Evolutionary conservation across 1,140 invertebrate species (phyloP).

Genomic region (Drosophila pectinifera): DNA sequence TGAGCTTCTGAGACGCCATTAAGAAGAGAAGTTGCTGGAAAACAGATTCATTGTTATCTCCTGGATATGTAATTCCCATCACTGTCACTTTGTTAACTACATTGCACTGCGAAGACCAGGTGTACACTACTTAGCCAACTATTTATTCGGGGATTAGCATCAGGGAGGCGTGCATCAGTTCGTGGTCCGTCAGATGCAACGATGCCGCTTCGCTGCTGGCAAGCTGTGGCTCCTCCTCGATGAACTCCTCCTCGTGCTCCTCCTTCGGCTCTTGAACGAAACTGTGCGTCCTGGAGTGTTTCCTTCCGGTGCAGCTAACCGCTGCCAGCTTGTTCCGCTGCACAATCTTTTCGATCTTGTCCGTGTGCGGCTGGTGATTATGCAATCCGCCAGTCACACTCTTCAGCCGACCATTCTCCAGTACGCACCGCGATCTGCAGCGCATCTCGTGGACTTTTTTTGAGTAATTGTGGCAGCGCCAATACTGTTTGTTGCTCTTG

Average conservation of each 20-base stretch:
- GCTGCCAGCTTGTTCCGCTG: constrained; percentile 71
- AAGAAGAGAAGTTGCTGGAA: not conserved
- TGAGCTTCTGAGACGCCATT: not conserved
- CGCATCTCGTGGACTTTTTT: constrained; percentile 76
- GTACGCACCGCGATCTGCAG: constrained; percentile 81
- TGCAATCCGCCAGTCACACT: constrained; percentile 75
- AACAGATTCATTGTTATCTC: not conserved
- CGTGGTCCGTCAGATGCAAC: constrained; percentile 64
- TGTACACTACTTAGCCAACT: constrained; percentile 6
- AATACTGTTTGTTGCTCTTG: constrained; percentile 81
- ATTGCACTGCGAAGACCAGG: constrained; percentile 56
- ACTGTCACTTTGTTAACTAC: constrained; percentile 49
- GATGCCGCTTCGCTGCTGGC: constrained; percentile 37
- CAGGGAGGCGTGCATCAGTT: constrained; percentile 64
- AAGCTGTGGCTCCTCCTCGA: constrained; percentile 28
- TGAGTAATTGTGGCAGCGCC: constrained; percentile 84
- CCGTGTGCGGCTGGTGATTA: constrained; percentile 84
- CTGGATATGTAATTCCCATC: constrained; percentile 8
- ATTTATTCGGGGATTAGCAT: constrained; percentile 74
- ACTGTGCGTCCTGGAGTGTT: constrained; percentile 35
- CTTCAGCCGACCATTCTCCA: constrained; percentile 76
- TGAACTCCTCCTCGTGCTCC: constrained; percentile 18
- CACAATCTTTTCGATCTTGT: constrained; percentile 83
- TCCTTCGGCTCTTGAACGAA: constrained; percentile 46
- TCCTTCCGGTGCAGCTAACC: constrained; percentile 28